A percentile compares a stretch with the other conserved stretches of the same genome.
phyloP scores from a whole-genome alignment of 2,113 vertebrate genomes.

The Synodontis membranacea region DNA sequence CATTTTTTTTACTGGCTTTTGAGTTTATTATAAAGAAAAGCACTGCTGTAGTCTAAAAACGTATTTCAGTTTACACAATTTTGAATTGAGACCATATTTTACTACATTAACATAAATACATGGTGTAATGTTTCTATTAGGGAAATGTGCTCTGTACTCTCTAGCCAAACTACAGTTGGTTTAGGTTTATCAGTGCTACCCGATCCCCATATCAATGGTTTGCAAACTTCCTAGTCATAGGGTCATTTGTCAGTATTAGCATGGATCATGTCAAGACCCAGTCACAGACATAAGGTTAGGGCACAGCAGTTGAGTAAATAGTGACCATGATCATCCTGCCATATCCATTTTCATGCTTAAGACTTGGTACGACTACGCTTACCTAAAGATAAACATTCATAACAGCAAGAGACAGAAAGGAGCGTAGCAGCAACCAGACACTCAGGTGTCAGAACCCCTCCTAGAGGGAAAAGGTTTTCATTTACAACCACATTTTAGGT shows the following conservation, averaged over 20 bases:
- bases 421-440: slow-evolving; percentile 45
- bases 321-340: slow-evolving; percentile 42
- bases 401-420: slow-evolving; percentile 28
- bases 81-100: background rate
- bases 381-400: slow-evolving; percentile 66
- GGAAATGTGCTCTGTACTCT: background rate
- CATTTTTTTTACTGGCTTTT: slow-evolving; percentile 1
- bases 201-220: slow-evolving; percentile 46
- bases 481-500: slow-evolving; percentile 7
- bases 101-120: background rate
- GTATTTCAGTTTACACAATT: background rate
- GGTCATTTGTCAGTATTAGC: slow-evolving; percentile 80
- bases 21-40: background rate
- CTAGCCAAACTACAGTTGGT: background rate
- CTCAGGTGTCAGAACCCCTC: slow-evolving; percentile 60
- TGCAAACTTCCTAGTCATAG: slow-evolving; percentile 69
- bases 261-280: slow-evolving; percentile 72
- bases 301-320: slow-evolving; percentile 79
- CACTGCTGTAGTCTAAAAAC: background rate
- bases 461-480: background rate
- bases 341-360: slow-evolving; percentile 70
- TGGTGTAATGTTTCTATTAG: background rate
- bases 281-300: slow-evolving; percentile 70
- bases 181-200: slow-evolving; percentile 52
- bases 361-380: slow-evolving; percentile 59